phyloP scores from a whole-genome alignment of 35 echinoderm and acorn worm genomes.

The Holothuria glaberrima region DNA sequence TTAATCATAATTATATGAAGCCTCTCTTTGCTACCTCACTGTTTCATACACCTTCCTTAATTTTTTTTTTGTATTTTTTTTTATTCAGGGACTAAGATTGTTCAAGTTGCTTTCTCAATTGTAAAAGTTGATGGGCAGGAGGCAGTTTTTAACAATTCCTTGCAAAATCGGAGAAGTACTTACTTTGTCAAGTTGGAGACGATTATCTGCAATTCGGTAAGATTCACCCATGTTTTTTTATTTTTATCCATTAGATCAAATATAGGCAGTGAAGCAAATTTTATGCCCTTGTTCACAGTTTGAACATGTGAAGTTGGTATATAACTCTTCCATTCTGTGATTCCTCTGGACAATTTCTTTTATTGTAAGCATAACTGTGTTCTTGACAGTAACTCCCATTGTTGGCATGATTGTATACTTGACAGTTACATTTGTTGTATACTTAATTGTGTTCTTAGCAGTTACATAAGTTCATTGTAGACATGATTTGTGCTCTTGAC shows the following conservation, averaged over 20 bases:
- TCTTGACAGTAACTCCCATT: no score
- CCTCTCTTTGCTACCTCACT: neutral
- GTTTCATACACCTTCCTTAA: neutral
- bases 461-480: no score
- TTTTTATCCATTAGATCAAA: neutral
- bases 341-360: neutral
- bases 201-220: conserved; percentile 9
- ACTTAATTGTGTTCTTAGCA: no score
- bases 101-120: neutral
- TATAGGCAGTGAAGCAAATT: no score
- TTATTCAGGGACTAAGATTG: neutral
- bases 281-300: neutral
- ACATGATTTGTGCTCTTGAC: no score
- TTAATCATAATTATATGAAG: no score
- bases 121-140: neutral
- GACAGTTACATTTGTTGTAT: no score
- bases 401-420: neutral
- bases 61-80: neutral
- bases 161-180: neutral
- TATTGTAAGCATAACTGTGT: neutral
- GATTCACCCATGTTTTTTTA: neutral
- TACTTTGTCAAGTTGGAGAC: neutral
- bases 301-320: neutral
- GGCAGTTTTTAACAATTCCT: neutral
- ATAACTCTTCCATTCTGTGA: neutral